A percentile compares a stretch with the other conserved stretches of the same genome.
Evolutionary conservation across 2,888 invertebrate species (phyloP).

Genomic region (Agrilus mali): DNA sequence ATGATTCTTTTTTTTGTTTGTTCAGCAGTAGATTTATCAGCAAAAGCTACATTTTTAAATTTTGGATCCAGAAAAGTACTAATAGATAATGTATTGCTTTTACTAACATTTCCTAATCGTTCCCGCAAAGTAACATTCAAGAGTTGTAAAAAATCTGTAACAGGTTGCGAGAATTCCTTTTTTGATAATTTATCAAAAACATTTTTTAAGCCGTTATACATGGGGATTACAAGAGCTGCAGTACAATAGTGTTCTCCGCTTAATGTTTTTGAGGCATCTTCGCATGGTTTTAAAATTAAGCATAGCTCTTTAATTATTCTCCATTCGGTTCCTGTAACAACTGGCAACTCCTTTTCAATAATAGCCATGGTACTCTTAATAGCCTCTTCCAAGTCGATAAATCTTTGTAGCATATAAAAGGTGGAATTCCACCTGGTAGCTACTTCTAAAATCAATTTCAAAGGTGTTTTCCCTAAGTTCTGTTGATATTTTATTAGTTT

Average conservation of each 20-base stretch:
- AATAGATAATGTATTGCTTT: not conserved
- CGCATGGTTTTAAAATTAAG: constrained; percentile 8
- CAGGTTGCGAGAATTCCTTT: constrained; percentile 3
- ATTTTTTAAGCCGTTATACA: constrained; percentile 3
- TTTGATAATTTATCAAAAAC: constrained; percentile 4
- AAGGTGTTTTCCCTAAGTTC: constrained; percentile 2
- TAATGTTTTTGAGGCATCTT: constrained; percentile 8
- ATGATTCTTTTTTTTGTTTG: constrained; percentile 1
- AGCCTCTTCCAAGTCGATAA: constrained; percentile 5
- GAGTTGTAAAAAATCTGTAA: too few relatives aligned
- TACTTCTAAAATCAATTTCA: constrained; percentile 13
- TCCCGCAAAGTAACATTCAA: too few relatives aligned
- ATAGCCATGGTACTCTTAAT: constrained; percentile 9
- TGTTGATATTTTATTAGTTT: constrained; percentile 8
- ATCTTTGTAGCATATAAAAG: constrained; percentile 12
- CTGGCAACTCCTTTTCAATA: constrained; percentile 8
- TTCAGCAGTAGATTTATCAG: constrained; percentile 1
- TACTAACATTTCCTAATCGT: too few relatives aligned
- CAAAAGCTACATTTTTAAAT: constrained; percentile 9
- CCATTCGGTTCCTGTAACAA: constrained; percentile 10
- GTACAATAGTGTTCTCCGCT: constrained; percentile 10
- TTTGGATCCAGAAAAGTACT: constrained; percentile 9
- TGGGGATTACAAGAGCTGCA: constrained; percentile 7
- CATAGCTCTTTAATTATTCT: constrained; percentile 7
- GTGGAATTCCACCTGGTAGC: constrained; percentile 16